phyloP scores from a whole-genome alignment of 2,888 invertebrate species.

The Platerodrilus igneus region DNA sequence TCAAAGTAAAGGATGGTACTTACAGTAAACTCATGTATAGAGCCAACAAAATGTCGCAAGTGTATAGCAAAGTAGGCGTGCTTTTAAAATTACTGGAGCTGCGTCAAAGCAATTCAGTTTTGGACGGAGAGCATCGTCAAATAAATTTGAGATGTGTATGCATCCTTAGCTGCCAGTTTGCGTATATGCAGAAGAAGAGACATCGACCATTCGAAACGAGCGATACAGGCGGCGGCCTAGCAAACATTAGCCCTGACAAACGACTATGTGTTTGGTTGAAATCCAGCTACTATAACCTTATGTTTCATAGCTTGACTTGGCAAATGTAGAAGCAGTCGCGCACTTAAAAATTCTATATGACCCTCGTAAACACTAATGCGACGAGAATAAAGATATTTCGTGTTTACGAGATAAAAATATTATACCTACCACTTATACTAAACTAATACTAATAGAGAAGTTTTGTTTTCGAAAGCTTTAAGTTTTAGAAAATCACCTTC shows the following conservation, averaged over 20 bases:
- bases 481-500: too few species aligned
- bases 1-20: constrained; percentile 37
- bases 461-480: too few species aligned
- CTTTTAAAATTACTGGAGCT: constrained; percentile 37
- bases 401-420: constrained; percentile 6
- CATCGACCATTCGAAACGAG: constrained; percentile 28
- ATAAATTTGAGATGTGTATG: constrained; percentile 38
- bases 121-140: constrained; percentile 36
- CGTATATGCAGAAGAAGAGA: constrained; percentile 36
- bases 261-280: constrained; percentile 50
- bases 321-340: constrained; percentile 31
- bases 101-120: constrained; percentile 33
- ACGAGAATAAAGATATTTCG: constrained; percentile 15
- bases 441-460: too few species aligned
- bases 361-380: constrained; percentile 19
- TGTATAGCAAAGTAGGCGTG: constrained; percentile 36
- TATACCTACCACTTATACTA: constrained; percentile 9
- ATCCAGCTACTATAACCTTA: constrained; percentile 48
- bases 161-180: constrained; percentile 26
- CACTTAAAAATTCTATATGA: constrained; percentile 25
- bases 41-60: constrained; percentile 41
- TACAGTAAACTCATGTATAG: too few species aligned
- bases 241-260: constrained; percentile 47
- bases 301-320: constrained; percentile 44
- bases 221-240: constrained; percentile 31